Percentiles rank a stretch among this genome's conserved stretches.
phyloP scores from a whole-genome alignment of 2,113 vertebrate genomes.

The Galemys pyrenaicus region DNA sequence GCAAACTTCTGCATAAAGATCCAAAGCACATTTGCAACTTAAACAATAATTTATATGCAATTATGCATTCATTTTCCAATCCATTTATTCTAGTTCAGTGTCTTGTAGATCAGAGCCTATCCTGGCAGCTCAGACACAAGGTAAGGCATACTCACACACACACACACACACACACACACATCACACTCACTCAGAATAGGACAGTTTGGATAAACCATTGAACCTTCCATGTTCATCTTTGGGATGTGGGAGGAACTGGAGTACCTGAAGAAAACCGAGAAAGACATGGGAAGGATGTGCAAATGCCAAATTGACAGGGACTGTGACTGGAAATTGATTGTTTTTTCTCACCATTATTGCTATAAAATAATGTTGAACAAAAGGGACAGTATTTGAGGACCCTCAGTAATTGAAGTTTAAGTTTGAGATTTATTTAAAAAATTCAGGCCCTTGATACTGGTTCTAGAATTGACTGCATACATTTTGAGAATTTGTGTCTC shows the following conservation, averaged over 20 bases:
- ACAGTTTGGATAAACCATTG: too few relatives aligned
- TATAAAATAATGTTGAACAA: not conserved
- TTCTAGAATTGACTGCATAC: not conserved
- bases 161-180: too few relatives aligned
- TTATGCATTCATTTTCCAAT: not conserved
- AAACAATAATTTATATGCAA: not conserved
- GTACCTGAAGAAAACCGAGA: too few relatives aligned
- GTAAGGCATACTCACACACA: too few relatives aligned
- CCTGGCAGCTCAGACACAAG: not conserved
- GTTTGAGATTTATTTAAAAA: not conserved
- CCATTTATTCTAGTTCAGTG: not conserved
- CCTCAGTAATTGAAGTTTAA: not conserved
- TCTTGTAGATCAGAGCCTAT: not conserved
- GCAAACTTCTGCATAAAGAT: not conserved
- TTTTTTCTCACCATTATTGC: not conserved
- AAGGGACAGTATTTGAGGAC: not conserved
- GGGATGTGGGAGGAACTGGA: too few relatives aligned
- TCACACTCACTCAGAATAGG: too few relatives aligned
- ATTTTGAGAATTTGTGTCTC: conserved; percentile 40
- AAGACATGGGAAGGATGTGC: not conserved
- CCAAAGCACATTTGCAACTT: not conserved
- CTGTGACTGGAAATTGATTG: not conserved
- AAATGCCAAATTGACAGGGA: not conserved
- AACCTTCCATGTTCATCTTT: too few relatives aligned
- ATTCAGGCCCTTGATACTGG: not conserved